Evolutionary conservation across 2,797 vertebrate species (phyloP).

Genomic region (Peromyscus aztecus): DNA sequence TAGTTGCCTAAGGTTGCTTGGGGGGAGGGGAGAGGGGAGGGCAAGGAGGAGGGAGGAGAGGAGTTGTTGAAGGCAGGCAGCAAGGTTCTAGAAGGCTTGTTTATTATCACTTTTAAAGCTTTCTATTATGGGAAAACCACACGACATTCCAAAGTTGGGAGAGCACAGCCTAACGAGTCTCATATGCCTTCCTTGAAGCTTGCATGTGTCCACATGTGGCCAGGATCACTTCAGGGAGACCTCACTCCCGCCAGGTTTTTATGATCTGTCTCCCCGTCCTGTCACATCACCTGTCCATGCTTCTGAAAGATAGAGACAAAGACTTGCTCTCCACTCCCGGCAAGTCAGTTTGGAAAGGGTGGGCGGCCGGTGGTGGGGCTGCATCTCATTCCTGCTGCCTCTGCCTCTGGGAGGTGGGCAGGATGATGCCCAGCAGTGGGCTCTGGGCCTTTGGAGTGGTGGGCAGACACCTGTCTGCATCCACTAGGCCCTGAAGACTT

Average conservation of each 20-base stretch:
- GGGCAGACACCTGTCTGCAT: background rate
- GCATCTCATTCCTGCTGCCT: background rate
- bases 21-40: background rate
- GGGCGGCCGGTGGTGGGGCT: background rate
- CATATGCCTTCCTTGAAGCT: background rate
- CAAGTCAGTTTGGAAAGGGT: accelerated
- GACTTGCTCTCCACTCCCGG: background rate
- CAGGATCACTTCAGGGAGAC: background rate
- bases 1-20: background rate
- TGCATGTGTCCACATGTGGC: background rate
- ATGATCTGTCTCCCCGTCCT: accelerated
- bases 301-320: background rate
- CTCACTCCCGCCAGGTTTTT: accelerated
- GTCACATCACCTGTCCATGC: accelerated
- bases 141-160: background rate
- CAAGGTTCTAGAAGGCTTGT: background rate
- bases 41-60: too few relatives aligned
- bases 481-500: background rate
- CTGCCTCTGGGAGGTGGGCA: background rate
- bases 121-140: background rate
- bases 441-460: background rate
- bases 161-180: accelerated
- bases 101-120: background rate
- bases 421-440: background rate
- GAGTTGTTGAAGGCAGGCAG: background rate